Conservation (phyloP, 53 echinoderm and acorn worm genomes). For the Luidia sarsii region DNA sequence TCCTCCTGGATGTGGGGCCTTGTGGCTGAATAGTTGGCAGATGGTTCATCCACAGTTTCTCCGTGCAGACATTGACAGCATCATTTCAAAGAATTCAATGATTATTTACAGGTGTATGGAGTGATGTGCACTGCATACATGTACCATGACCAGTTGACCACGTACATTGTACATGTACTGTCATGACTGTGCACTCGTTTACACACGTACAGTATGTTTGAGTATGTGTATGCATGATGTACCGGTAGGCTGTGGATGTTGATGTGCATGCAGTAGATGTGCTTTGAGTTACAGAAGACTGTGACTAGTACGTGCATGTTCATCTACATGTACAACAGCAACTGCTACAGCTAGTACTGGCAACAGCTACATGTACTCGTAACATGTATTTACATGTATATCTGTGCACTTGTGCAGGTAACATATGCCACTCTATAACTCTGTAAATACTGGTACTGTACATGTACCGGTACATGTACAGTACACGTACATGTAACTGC, state of each 20-base stretch:
- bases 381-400: neutral
- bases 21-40: too few species aligned
- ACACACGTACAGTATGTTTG: constrained; percentile 1
- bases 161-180: neutral
- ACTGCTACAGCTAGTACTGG: neutral
- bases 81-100: too few species aligned
- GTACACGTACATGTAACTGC: neutral
- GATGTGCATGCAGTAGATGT: too few species aligned
- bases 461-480: neutral
- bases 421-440: neutral
- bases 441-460: neutral
- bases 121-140: too few species aligned
- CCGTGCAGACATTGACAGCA: too few species aligned
- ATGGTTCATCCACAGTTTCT: too few species aligned
- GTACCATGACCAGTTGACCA: neutral
- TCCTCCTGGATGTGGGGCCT: too few species aligned
- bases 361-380: neutral
- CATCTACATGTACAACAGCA: neutral
- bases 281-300: too few species aligned
- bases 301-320: constrained; percentile 7
- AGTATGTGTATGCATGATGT: too few species aligned
- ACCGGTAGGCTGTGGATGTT: too few species aligned
- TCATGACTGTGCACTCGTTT: constrained; percentile 7
- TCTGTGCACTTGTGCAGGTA: neutral
- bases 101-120: too few species aligned